Evolutionary conservation across 92 coral and sea anemone genomes (phyloP), one percentile per base, ranked within the genome.

Genomic region (Phenganax subtilis): DNA sequence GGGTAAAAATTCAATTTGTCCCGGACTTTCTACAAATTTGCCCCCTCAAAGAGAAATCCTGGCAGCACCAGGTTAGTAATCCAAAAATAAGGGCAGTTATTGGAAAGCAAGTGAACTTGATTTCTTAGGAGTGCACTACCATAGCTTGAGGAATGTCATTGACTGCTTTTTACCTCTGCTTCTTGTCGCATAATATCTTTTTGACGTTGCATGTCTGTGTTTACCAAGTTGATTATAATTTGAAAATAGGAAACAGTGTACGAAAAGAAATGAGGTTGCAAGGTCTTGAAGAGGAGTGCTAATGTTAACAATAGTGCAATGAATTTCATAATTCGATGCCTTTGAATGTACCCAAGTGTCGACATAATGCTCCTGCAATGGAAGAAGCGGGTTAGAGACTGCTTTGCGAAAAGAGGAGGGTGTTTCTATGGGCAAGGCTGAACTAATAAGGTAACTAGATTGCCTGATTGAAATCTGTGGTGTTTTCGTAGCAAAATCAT

Each of bases 161-260:
- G 47, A 37, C 47, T 20, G 25, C 47, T 1, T 37, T 37, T 37
- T 37, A 79, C 83, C 83, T 79, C 83, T 3, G 83, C 83, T 53
- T 79, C 83, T 54, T 79, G 83, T 79, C 74, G 53, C 7, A 64
- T 17, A n/a, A 79, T 74, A 64, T 79, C 83, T 51, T 79, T 51
- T 2, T 64, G 74, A 2, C 83, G 67, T 51, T 63, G 61, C 61
- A 54, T 62, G 56, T 79, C 83, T 5, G 53, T 47, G 51, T 65
- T 79, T 14, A 79, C 83, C 83, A 79, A 63, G 52, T 63, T 64
- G 31, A 64, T 68, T 1, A 79, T 65, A 63, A 79, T 51, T 63
- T 64, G 54, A 20, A 64, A 63, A 79, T 79, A 79, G 10, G 73
- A 79, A 17, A 79, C 28, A 8, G 83, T 3, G n/a, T 63, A 79